Base-by-base conservation (phyloP, 2,888 invertebrate species). In the Mesodorylaimus sp. region DNA sequence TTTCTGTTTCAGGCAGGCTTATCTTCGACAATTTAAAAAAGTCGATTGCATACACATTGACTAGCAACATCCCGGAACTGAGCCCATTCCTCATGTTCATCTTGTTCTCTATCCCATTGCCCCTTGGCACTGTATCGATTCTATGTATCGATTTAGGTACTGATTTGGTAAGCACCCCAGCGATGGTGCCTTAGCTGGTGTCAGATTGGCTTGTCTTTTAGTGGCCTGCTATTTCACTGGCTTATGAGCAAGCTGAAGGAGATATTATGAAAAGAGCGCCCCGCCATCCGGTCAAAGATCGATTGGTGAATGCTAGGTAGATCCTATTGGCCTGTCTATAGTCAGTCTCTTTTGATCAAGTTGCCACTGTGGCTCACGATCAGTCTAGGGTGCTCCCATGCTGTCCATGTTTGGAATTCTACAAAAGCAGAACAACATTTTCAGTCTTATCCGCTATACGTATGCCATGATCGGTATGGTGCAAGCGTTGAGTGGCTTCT, bases 381-480 rank as follows among this genome's bases (percentile, higher is more conserved):
- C n/a, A n/a, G n/a, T n/a, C n/a, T n/a, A n/a, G n/a, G n/a, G n/a
- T n/a, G n/a, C n/a, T n/a, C n/a, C n/a, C n/a, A n/a, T n/a, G n/a
- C n/a, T n/a, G n/a, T n/a, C n/a, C n/a, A n/a, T n/a, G n/a, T n/a
- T n/a, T n/a, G n/a, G n/a, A n/a, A n/a, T n/a, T n/a, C n/a, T n/a
- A n/a, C n/a, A 32, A 10, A 32, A 16, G 32, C 16, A 32, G 32
- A 7, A 16, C 16, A 7, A 32, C 32, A 16, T n/a, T n/a, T n/a
- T 37, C 37, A 54, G 89, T 78, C 78, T 97, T 74, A 95, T 97
- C 74, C 89, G 91, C 57, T 89, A 97, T 84, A 89, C 95, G 53
- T 97, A 97, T 72, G 95, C 95, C 64, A 97, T 97, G 73, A 95
- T 97, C 71, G 97, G 97, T 66, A 95, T 97, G 91, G 95, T 97